Evolutionary conservation across 37 sponge, comb jelly and placozoan species (phyloP), one percentile per base, ranked within the genome.

Genomic region (Beroe ovata): DNA sequence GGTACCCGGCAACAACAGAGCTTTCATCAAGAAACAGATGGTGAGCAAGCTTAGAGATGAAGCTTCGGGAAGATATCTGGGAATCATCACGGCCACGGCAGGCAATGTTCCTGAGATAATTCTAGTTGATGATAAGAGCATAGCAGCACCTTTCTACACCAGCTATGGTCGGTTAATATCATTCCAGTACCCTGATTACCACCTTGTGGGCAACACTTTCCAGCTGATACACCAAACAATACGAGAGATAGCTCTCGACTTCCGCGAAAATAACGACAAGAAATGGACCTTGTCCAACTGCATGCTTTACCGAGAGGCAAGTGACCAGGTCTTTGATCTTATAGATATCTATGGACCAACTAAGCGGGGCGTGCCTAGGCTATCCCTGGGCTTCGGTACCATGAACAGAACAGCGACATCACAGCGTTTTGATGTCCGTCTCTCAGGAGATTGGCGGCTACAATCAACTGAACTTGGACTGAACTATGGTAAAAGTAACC

Each of bases 141-240:
- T 22, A 20, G 63, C 63, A 20, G 63, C 63, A 22, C 63, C 63
- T 26, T 61, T 61, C 63, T 61, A 22, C 28, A 61, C 63, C 63
- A 61, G 63, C n/a, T 61, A 61, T 25, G 63, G 26, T 4, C 22
- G 63, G 63, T 20, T 61, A 4, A 61, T 61, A 22, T 61, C 63
- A 20, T 61, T 61, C 63, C 20, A 61, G 21, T 61, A 20, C 63
- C 63, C 63, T 3, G 3, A 16, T 61, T 61, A 61, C 21, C 63
- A 61, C n/a, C 63, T 61, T 16, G 63, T 61, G n/a, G 63, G 28
- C 3, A 61, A 25, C 63, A 61, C 22, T 22, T 26, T 61, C 26
- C 3, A 61, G 63, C 20, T 20, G 3, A 61, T 61, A 61, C 20
- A 20, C 8, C 23, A 25, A 61, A 25, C 26, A 25, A 16, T 61